Base-by-base conservation (phyloP, 1,140 invertebrate species). In the Cydia pomonella region DNA sequence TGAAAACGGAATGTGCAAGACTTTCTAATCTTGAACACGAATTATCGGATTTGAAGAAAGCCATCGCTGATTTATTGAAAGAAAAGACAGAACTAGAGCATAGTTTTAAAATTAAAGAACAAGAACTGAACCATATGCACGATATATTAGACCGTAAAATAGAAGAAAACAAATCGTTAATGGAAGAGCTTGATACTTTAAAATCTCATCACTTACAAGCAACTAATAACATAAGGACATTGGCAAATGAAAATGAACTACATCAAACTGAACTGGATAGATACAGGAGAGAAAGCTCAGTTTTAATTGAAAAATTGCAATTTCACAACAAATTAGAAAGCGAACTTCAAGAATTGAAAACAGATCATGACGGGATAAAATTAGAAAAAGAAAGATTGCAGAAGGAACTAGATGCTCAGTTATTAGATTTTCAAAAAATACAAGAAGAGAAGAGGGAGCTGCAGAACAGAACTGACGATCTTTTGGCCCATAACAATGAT, bases 361-460 rank as follows among this genome's bases (percentile, higher is more conserved):
- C 27, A 63, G 72, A 71, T 27, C 75, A 84, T 50, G 23, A 83
- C 27, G 12, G 80, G 76, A 74, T 86, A 12, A 75, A 79, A 73
- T 59, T 25, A 44, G 86, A 90, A 78, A 91, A 87, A 41, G 80
- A 89, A 66, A 83, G 73, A 50, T 75, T 92, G 6, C 77, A 86
- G 78, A 75, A 75, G 18, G 78, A 86, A 73, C 75, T 90, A n/a
- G 62, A 81, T 38, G 63, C 21, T 7, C 79, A 87, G 74, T n/a
- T 78, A 53, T 72, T 63, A 21, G 64, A 84, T 66, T 76, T 88
- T 79, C 81, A 75, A 80, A 80, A 59, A 23, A 12, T 59, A 23
- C 23, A 29, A 29, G 18, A 69, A 12, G 64, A 69, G 18, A 69
- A 69, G 64, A 41, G 18, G 10, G 33, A 69, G 18, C 33, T 69